Evolutionary conservation across 2,888 invertebrate species (phyloP).

Genomic region (Ypsolopha scabrella): DNA sequence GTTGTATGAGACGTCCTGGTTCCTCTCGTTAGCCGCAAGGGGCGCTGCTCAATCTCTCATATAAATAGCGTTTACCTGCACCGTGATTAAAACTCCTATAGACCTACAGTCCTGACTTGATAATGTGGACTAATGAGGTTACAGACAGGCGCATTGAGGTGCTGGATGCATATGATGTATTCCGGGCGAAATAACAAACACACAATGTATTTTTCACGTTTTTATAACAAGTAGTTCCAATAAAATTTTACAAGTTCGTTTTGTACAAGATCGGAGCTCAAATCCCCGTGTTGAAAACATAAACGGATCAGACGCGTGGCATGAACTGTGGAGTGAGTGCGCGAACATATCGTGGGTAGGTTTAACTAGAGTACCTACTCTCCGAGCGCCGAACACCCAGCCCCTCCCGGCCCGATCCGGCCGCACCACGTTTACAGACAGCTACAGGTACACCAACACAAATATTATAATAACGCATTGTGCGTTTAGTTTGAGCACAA

Average conservation of each 20-base stretch:
- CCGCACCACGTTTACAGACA: neutral
- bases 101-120: no score
- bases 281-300: slow-evolving; percentile 43
- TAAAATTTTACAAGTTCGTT: slow-evolving; percentile 65
- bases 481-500: slow-evolving; percentile 1
- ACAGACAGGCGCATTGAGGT: no score
- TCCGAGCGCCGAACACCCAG: no score
- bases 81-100: no score
- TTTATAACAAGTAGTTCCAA: slow-evolving; percentile 68
- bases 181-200: slow-evolving; percentile 1
- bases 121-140: no score
- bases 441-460: neutral
- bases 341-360: slow-evolving; percentile 20
- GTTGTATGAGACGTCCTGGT: no score
- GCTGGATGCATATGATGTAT: neutral
- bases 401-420: neutral
- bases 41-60: no score
- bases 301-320: slow-evolving; percentile 36
- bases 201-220: slow-evolving; percentile 31
- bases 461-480: neutral
- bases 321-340: slow-evolving; percentile 33
- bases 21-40: no score
- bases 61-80: no score
- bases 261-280: slow-evolving; percentile 60
- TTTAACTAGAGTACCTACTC: neutral